Evolutionary conservation across 2,113 vertebrate genomes (phyloP), one percentile per base, ranked within the genome.

Genomic region (Clupea harengus): DNA sequence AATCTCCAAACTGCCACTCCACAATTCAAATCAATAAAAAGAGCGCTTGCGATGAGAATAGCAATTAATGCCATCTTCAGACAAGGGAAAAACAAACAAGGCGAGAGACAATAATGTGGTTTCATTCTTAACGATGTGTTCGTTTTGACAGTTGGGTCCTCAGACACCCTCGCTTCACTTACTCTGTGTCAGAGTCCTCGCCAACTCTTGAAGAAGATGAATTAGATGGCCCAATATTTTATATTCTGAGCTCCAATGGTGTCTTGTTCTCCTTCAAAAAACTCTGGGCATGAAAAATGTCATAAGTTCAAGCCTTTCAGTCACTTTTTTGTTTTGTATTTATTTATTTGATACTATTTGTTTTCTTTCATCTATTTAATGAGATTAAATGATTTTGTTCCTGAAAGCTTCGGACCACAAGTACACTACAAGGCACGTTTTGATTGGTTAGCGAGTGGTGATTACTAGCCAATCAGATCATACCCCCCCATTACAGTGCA

Each of bases 1-100:
- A 50, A 82, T 82, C 54, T 52, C 60, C 83, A 82, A 83, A 81
- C n/a, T 64, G 57, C 57, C 22, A 22, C 57, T 64, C 57, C 2
- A 64, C 22, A n/a, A 64, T 64, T 64, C 0, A n/a, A 64, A 64
- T 64, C 57, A 25, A 64, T 64, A 25, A n/a, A 6, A n/a, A 6
- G 22, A 64, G 10, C 8, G n/a, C 11, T 32, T 3, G 64, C 64
- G 28, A 32, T 72, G 64, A 28, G 64, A 72, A 28, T 72, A 72
- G 8, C 64, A 72, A 72, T 72, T 72, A 32, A 32, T 72, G 64
- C 32, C 72, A 18, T 13, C 11, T 32, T 78, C 72, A 44, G 67
- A 64, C 0, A n/a, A 39, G 60, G n/a, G 9, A 78, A 44, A 11
- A 78, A 32, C 28, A 28, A 0, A 15, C 72, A 78, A 32, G 39